A percentile compares a stretch with the other conserved stretches of the same genome.
Conservation (phyloP, 2,113 vertebrate species). For the Nipponia nippon region DNA sequence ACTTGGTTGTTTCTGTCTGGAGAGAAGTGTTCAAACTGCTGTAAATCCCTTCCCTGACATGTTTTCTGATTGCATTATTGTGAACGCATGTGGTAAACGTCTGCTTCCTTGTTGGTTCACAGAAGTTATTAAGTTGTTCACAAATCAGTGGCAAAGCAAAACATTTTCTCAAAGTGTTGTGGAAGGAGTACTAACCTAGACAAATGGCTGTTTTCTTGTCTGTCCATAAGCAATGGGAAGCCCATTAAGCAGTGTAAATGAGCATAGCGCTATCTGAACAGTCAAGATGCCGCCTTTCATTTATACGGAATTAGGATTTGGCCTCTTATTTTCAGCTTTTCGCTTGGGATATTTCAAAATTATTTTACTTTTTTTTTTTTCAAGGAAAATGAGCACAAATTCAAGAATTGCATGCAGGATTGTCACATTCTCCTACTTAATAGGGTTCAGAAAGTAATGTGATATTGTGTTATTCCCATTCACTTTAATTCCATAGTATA, state of each 20-base stretch:
- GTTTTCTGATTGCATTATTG: constrained; percentile 43
- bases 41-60: background rate
- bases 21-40: background rate
- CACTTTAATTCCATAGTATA: background rate
- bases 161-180: background rate
- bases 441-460: background rate
- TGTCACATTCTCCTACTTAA: background rate
- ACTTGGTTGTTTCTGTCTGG: constrained; percentile 23
- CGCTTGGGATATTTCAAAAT: background rate
- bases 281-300: background rate
- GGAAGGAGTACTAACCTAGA: constrained; percentile 25
- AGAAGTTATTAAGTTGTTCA: constrained; percentile 61
- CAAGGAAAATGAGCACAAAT: background rate
- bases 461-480: background rate
- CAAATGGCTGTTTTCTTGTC: constrained; percentile 27
- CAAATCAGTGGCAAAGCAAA: constrained; percentile 47
- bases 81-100: constrained; percentile 30
- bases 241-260: constrained; percentile 41
- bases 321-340: background rate
- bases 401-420: background rate
- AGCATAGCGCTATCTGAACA: background rate
- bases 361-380: background rate
- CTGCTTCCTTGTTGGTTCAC: constrained; percentile 37
- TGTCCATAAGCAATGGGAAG: constrained; percentile 31
- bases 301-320: background rate